Evolutionary conservation across 1,140 invertebrate genomes (phyloP).

Genomic region (Sinella curviseta): DNA sequence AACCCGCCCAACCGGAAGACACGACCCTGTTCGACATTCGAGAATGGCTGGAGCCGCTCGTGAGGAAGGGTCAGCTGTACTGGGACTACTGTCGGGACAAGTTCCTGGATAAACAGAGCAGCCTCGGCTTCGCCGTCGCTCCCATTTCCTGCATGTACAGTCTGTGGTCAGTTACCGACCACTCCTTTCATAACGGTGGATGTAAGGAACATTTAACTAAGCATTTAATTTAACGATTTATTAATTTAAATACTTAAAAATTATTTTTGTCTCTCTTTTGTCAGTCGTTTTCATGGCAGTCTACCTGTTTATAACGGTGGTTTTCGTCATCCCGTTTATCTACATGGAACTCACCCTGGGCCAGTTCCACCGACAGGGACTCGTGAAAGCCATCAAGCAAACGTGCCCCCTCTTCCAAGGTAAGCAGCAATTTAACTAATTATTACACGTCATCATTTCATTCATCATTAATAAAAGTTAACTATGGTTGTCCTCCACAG

Average conservation of each 20-base stretch:
- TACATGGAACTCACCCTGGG: background rate
- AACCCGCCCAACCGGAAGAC: background rate
- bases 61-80: background rate
- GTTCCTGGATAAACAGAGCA: background rate
- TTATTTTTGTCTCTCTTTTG: too few relatives aligned
- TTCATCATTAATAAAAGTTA: too few relatives aligned
- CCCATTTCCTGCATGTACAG: background rate
- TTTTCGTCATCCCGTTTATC: constrained; percentile 5
- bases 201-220: too few relatives aligned
- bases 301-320: background rate
- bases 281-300: background rate
- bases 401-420: background rate
- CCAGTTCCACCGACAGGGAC: background rate
- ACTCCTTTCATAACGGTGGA: background rate
- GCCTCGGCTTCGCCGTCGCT: background rate
- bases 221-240: too few relatives aligned
- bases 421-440: too few relatives aligned
- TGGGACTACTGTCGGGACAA: constrained; percentile 2
- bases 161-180: background rate
- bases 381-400: background rate
- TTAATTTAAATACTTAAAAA: background rate
- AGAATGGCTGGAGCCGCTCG: background rate
- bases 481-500: too few relatives aligned
- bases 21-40: background rate
- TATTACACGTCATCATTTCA: too few relatives aligned